Base-by-base conservation (phyloP, 2,113 vertebrate species). In the Spilogale gracilis region DNA sequence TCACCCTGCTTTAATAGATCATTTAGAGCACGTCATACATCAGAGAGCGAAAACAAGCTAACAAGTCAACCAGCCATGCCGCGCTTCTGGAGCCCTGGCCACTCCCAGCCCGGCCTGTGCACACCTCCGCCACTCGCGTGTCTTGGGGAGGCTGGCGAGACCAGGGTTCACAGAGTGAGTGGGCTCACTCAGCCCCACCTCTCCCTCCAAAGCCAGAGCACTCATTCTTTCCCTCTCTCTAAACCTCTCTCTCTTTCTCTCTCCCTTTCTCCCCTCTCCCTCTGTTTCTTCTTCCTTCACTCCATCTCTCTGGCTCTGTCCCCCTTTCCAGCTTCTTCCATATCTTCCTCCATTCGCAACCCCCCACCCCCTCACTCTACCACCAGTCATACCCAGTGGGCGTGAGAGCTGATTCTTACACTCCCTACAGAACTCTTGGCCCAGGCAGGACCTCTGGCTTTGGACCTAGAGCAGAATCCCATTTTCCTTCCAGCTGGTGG, bases 1-100 rank as follows among this genome's bases (percentile, higher is more conserved):
- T 85, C 94, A 76, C 84, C 94, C 78, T 9, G 90, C 88, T 85
- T 81, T 85, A 91, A 92, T 50, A 96, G 94, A 58, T 84, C 94
- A 45, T 54, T 87, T 84, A 90, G 95, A 89, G 84, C 32, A 7
- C 60, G 94, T 58, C 74, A n/a, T 21, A n/a, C 45, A 38, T 92
- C 83, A 73, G 56, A 81, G 85, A 84, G 87, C 1, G 5, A 65
- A 86, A 63, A 84, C 90, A 60, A 71, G 91, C 79, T 20, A 30
- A 2, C 0, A 60, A 71, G 93, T 67, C 23, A 25, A 2, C 0
- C 0, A 69, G 30, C 11, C 38, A 1, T 2, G 25, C 1, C 8
- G 10, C 21, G 1, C 52, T 38, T 1, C 52, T 2, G 6, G 43
- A n/a, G 21, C 87, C 76, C 58, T 9, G 43, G 76, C 0, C 20